Conservation (phyloP, 2,888 invertebrate species). For the Pandemis corylana region DNA sequence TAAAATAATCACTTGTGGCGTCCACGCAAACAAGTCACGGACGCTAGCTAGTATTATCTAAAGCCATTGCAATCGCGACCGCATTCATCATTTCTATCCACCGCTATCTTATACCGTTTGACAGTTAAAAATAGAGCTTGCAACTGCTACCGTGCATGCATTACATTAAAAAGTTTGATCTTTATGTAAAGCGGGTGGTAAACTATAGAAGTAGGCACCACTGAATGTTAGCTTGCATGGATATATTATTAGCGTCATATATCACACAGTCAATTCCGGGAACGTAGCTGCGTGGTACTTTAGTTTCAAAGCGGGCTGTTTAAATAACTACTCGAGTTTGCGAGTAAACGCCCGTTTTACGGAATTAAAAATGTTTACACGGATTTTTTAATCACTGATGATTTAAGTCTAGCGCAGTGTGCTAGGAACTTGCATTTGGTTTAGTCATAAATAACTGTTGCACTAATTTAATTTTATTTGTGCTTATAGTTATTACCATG, state of each 20-base stretch:
- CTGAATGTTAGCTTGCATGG: background rate
- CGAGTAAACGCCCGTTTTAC: constrained; percentile 10
- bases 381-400: background rate
- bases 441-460: background rate
- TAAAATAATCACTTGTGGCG: too few relatives aligned
- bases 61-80: too few relatives aligned
- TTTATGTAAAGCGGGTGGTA: background rate
- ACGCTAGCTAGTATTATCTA: too few relatives aligned
- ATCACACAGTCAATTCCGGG: constrained; percentile 16
- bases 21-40: too few relatives aligned
- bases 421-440: constrained; percentile 2
- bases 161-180: too few relatives aligned
- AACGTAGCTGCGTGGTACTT: background rate
- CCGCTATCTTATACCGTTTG: too few relatives aligned
- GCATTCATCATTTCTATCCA: too few relatives aligned
- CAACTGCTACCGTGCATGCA: too few relatives aligned
- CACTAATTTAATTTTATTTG: background rate
- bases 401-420: background rate
- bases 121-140: too few relatives aligned
- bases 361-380: constrained; percentile 22
- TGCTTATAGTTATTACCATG: background rate
- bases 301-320: constrained; percentile 22
- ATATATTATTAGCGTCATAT: background rate
- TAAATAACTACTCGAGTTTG: constrained; percentile 19
- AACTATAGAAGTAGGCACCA: background rate